Evolutionary conservation across 2,888 invertebrate species (phyloP).

Genomic region (Tenthredo mesomela): DNA sequence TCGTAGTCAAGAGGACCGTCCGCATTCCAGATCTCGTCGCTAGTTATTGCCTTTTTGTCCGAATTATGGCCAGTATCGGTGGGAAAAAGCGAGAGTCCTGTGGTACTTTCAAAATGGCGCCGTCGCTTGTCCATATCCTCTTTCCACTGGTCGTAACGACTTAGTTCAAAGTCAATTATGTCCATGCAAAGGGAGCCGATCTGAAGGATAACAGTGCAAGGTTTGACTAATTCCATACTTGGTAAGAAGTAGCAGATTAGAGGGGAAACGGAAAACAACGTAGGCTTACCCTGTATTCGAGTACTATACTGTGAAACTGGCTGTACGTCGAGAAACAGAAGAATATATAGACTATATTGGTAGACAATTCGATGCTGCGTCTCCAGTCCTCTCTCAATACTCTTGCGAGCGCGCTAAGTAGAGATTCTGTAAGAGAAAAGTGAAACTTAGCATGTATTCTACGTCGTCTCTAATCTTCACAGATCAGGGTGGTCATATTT

Average conservation of each 20-base stretch:
- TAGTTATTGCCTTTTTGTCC: constrained; percentile 71
- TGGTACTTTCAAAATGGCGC: constrained; percentile 76
- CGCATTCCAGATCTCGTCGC: constrained; percentile 74
- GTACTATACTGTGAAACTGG: constrained; percentile 95
- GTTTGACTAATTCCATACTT: neutral
- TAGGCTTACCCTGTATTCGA: constrained; percentile 91
- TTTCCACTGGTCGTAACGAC: constrained; percentile 96
- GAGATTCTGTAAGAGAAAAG: constrained; percentile 85
- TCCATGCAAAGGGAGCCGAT: constrained; percentile 98
- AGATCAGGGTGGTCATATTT: neutral
- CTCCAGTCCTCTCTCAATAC: constrained; percentile 99
- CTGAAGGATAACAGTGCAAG: constrained; percentile 74
- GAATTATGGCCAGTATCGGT: constrained; percentile 66
- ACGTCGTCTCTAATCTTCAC: constrained; percentile 7
- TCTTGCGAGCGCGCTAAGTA: constrained; percentile 96
- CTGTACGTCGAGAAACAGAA: constrained; percentile 98
- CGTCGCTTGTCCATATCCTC: constrained; percentile 84
- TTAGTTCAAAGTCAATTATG: constrained; percentile 96
- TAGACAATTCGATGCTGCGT: constrained; percentile 96
- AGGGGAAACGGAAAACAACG: neutral
- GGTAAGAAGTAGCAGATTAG: neutral
- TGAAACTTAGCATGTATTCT: constrained; percentile 51
- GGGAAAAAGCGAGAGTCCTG: constrained; percentile 72
- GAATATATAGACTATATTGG: constrained; percentile 97
- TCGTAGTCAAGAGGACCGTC: constrained; percentile 74